Percentiles rank a stretch among this genome's conserved stretches.
phyloP scores from a whole-genome alignment of 2,888 invertebrate species.

The Steinernema carpocapsae region DNA sequence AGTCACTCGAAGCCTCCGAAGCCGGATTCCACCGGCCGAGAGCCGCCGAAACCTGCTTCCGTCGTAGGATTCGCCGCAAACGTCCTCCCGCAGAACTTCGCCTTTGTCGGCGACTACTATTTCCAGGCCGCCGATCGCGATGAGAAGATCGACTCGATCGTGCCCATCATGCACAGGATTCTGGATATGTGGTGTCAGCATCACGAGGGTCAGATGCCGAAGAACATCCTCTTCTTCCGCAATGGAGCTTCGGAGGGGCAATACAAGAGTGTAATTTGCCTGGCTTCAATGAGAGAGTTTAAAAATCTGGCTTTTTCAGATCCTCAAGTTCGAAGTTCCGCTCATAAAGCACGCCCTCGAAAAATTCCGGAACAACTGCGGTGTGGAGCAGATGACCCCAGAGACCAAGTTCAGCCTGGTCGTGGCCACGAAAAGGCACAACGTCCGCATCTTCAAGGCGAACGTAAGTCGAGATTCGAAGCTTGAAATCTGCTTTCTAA shows the following conservation, averaged over 20 bases:
- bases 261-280: conserved; percentile 4
- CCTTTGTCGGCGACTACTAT: conserved; percentile 36
- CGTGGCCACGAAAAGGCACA: conserved; percentile 36
- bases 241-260: conserved; percentile 36
- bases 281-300: neutral
- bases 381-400: neutral
- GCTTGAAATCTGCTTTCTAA: no score
- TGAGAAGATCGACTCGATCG: conserved; percentile 32
- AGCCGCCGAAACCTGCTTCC: conserved; percentile 24
- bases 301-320: neutral
- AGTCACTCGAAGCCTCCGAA: conserved; percentile 14
- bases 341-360: conserved; percentile 10
- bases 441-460: conserved; percentile 38
- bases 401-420: conserved; percentile 24
- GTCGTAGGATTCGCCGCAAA: conserved; percentile 39
- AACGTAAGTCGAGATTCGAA: conserved; percentile 2
- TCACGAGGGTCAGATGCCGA: conserved; percentile 20
- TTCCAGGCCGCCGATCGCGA: conserved; percentile 25
- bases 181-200: neutral
- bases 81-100: neutral
- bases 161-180: conserved; percentile 17
- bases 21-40: conserved; percentile 10
- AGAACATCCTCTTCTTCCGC: conserved; percentile 28
- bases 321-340: conserved; percentile 27
- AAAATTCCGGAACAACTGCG: neutral